A percentile compares a stretch with the other conserved stretches of the same genome.
Evolutionary conservation across 2,797 vertebrate species (phyloP).

Genomic region (Xerus rutilus): DNA sequence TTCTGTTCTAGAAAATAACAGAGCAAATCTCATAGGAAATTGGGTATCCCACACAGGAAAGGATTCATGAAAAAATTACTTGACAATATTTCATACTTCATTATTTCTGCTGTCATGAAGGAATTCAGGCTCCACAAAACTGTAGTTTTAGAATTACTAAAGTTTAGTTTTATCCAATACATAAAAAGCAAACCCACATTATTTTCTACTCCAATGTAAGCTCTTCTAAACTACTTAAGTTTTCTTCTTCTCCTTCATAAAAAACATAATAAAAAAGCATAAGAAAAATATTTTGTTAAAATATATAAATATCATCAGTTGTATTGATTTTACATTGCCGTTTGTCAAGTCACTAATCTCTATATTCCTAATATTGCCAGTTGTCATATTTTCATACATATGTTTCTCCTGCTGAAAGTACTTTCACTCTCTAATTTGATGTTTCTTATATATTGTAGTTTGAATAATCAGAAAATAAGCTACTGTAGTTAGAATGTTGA

Average conservation of each 20-base stretch:
- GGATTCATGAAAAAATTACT: constrained; percentile 64
- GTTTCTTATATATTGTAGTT: constrained; percentile 20
- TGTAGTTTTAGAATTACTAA: constrained; percentile 46
- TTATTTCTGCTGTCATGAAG: constrained; percentile 22
- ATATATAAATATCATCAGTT: constrained; percentile 45
- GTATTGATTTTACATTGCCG: background rate
- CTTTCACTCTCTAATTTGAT: background rate
- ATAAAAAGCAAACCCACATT: constrained; percentile 27
- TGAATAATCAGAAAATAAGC: background rate
- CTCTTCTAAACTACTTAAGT: constrained; percentile 42
- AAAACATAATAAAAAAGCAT: background rate
- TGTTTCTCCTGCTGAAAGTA: constrained; percentile 13
- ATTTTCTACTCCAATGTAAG: background rate
- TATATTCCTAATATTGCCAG: constrained; percentile 22
- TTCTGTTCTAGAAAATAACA: constrained; percentile 55
- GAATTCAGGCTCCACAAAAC: background rate
- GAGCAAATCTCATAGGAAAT: constrained; percentile 58
- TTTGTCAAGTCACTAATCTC: constrained; percentile 27
- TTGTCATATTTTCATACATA: background rate
- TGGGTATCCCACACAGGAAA: constrained; percentile 26
- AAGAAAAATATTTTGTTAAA: constrained; percentile 40
- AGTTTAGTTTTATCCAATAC: constrained; percentile 27
- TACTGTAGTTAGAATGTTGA: background rate
- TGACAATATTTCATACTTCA: constrained; percentile 45
- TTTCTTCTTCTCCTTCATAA: constrained; percentile 14